Evolutionary conservation across 2,888 invertebrate species (phyloP), one percentile per base, ranked within the genome.

Genomic region (Andrena fulva): DNA sequence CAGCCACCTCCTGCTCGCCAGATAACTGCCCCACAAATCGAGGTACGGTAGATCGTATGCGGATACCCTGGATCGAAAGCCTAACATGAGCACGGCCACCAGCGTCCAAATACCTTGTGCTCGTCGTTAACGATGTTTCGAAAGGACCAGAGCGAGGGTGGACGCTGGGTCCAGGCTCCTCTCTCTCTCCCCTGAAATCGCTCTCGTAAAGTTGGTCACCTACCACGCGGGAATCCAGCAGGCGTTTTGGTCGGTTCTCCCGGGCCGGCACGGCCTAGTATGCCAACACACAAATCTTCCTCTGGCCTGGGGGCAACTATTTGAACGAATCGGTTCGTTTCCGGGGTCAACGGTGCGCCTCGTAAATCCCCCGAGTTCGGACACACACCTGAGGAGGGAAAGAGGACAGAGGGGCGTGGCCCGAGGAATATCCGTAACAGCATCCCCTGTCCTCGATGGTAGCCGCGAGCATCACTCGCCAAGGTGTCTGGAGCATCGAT

Each of bases 221-320:
- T 42, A 20, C 20, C 56, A 16, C 35, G 48, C 79, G 20, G 31
- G 69, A 74, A 62, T 63, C 71, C 68, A 31, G 42, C 8, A 31
- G 56, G 7, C 42, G 42, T 42, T 16, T 42, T 42, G 42, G 42
- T 67, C 75, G 62, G 68, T 71, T 69, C 67, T 63, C 67, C 31
- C 24, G 12, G 48, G 2, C 60, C 42, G 4, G 16, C 42, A 42
- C 42, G 60, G 72, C 79, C 79, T 74, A 72, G 74, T 82, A 86
- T 86, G 86, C 76, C 77, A 71, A 63, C 64, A 52, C 81, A 86
- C 84, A 86, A 86, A 86, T 86, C 86, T 79, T 86, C 82, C 67
- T 20, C 33, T 33, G 35, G 31, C 16, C 0, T 42, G 16, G 73
- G 31, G 74, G 33, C 82, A 77, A 86, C 77, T 84, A 86, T 86